Percentiles rank a stretch among this genome's conserved stretches.
These are phyloP conservation scores for Erannis defoliaria DNA, from an alignment of 2,888 invertebrate species.

Conservation along the genomic window DNA sequence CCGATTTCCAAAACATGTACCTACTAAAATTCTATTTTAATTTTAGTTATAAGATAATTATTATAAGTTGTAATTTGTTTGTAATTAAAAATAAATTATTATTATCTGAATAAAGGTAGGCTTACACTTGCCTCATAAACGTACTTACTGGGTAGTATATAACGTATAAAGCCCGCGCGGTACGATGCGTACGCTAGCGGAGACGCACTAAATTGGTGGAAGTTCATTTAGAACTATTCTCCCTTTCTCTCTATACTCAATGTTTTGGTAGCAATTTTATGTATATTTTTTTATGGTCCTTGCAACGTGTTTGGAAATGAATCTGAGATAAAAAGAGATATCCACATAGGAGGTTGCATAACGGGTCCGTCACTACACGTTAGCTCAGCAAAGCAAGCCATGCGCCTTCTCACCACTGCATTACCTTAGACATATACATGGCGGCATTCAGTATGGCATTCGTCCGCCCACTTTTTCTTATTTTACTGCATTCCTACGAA, in stretches of 20 bases:
- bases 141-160: too few species aligned
- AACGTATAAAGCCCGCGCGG: too few species aligned
- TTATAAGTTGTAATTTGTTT: too few species aligned
- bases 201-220: too few species aligned
- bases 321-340: background rate
- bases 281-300: background rate
- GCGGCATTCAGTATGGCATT: constrained; percentile 89
- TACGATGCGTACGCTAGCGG: too few species aligned
- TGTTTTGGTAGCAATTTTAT: too few species aligned
- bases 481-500: constrained; percentile 88
- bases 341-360: constrained; percentile 6
- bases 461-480: constrained; percentile 86
- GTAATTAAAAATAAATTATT: too few species aligned
- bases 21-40: too few species aligned
- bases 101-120: too few species aligned
- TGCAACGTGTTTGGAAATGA: background rate
- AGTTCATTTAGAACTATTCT: background rate
- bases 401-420: constrained; percentile 42
- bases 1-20: too few species aligned
- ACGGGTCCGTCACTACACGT: constrained; percentile 21
- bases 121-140: too few species aligned
- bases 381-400: constrained; percentile 52
- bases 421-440: constrained; percentile 90
- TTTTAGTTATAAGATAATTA: too few species aligned
- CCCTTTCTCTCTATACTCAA: background rate